Percentiles rank a stretch among this genome's conserved stretches.
Conservation (phyloP, 2,113 vertebrate species). For the Gallinago paraguaiae region DNA sequence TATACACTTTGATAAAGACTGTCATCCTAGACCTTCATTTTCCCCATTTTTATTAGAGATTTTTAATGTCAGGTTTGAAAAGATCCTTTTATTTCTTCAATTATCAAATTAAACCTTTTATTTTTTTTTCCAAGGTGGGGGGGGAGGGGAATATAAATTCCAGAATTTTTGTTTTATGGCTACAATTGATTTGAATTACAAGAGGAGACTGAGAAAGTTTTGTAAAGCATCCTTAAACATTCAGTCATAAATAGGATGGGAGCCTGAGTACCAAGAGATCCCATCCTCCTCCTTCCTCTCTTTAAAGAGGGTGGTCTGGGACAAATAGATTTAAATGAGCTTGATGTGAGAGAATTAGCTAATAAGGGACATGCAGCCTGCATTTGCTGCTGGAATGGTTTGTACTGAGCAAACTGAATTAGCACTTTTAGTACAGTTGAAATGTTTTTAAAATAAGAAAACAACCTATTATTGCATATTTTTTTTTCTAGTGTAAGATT, state of each 20-base stretch:
- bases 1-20: constrained; percentile 84
- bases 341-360: constrained; percentile 34
- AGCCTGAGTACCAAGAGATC: constrained; percentile 24
- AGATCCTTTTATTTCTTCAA: constrained; percentile 73
- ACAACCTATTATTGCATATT: background rate
- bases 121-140: background rate
- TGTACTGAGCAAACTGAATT: background rate
- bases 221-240: constrained; percentile 41
- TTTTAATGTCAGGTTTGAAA: constrained; percentile 76
- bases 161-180: constrained; percentile 71
- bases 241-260: constrained; percentile 37
- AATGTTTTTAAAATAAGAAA: constrained; percentile 1
- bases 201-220: constrained; percentile 60
- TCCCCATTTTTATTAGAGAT: constrained; percentile 75
- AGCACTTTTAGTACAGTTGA: background rate
- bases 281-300: constrained; percentile 20
- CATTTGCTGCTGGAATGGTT: background rate
- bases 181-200: constrained; percentile 62
- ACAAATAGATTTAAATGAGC: constrained; percentile 60
- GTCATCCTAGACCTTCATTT: constrained; percentile 80
- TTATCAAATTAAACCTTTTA: constrained; percentile 73
- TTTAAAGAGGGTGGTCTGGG: constrained; percentile 48
- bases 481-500: background rate
- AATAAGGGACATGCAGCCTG: constrained; percentile 10
- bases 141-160: constrained; percentile 25